Conservation (phyloP, 2,113 vertebrate species). For the Otis tarda region DNA sequence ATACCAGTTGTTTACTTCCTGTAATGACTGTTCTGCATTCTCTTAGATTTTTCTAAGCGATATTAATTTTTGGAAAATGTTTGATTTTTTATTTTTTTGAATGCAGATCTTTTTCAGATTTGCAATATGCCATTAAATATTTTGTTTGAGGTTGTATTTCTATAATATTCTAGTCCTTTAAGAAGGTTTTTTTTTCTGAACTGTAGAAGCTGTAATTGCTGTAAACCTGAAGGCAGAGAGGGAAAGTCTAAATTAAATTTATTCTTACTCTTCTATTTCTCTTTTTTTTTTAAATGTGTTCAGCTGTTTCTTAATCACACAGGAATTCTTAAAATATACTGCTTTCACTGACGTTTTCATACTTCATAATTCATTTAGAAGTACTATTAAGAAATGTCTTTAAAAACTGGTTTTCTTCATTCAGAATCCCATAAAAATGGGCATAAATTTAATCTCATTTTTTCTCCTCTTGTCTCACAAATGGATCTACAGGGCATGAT, state of each 20-base stretch:
- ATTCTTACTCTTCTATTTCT: not conserved
- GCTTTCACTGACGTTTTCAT: not conserved
- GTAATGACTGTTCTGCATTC: not conserved
- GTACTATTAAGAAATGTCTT: not conserved
- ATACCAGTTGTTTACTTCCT: not conserved
- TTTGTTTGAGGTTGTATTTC: not conserved
- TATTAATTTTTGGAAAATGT: not conserved
- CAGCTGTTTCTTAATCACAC: not conserved
- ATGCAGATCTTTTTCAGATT: not conserved
- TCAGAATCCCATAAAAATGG: not conserved
- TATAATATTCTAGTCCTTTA: not conserved
- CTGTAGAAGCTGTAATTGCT: not conserved
- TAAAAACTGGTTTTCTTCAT: not conserved
- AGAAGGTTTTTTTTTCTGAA: not conserved
- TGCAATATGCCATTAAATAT: not conserved
- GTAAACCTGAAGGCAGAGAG: not conserved
- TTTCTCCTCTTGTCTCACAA: not conserved
- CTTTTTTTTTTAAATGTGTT: not conserved
- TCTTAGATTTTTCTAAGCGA: not conserved
- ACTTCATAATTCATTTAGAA: not conserved
- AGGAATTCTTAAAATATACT: not conserved
- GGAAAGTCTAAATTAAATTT: not conserved
- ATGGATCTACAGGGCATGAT: not conserved
- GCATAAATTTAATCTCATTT: not conserved
- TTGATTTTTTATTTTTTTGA: not conserved